Evolutionary conservation across 2,888 invertebrate genomes (phyloP), one percentile per base, ranked within the genome.

Genomic region (Diadromus collaris): DNA sequence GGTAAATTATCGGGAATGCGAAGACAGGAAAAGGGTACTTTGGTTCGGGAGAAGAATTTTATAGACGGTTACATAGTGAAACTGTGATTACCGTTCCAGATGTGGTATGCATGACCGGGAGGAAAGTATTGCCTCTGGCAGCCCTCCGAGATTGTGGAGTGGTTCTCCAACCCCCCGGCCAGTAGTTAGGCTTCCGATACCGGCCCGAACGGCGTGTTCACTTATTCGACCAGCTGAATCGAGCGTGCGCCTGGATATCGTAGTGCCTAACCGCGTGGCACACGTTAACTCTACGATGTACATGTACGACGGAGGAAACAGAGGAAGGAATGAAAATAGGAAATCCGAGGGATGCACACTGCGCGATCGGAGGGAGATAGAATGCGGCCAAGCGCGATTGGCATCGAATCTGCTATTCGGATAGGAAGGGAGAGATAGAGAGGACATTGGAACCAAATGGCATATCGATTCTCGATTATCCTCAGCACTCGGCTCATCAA

Each of bases 391-490:
- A 79, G 72, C 72, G 72, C 76, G 73, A 73, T 79, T 73, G 79
- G 76, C 73, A 79, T 79, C 72, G 70, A 32, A 27, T 64, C 67
- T 48, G 48, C 16, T 63, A 67, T 48, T 58, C 54, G 27, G 51
- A 38, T 34, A 41, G 32, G 16, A 24, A 27, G 6, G 21, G 2
- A 1, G n/a, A 38, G 41, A 48, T 44, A 38, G 46, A 64, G 51
- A 61, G 41, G 46, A 44, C 38, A 73, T 51, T 51, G 32, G 51
- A 60, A 79, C 73, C 60, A 46, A 79, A 79, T 76, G 70, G 79
- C 60, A 76, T 76, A 79, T 79, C 76, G 79, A 79, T 79, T 79
- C 68, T 79, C 79, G 79, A 79, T 79, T 79, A 76, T 73, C 79
- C 60, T 48, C 76, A 27, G 27, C 48, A 54, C 19, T 44, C 46